Evolutionary conservation across 1,140 invertebrate species (phyloP), one percentile per base, ranked within the genome.

Genomic region (Adelges cooleyi): DNA sequence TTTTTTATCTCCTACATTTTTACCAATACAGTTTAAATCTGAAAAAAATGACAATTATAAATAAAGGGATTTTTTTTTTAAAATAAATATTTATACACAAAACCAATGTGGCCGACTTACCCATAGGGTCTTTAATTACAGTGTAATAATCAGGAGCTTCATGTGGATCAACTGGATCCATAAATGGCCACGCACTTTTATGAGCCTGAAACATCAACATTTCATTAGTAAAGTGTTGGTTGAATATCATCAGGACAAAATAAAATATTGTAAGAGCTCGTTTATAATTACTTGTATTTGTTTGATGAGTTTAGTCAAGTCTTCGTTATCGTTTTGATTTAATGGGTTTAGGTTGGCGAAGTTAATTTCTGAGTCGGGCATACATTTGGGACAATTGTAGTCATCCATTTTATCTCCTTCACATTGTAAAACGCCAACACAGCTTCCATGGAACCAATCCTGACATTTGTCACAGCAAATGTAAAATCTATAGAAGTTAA

Each of bases 391-490:
- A 80, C 95, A 99, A 67, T 95, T 84, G 72, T 98, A 99, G 71
- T 93, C 92, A 71, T 95, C 92, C 68, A 98, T 94, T 71, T 87
- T 87, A 72, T 95, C 91, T 6, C 92, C 93, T 75, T 97, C 93
- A 3, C 86, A 88, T 73, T 95, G 91, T 29, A 96, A 77, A 71
- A 98, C 93, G 11, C 94, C 95, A 9, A 99, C 94, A 76, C 96
- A 99, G 54, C 90, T 80, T 4, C 95, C 95, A 75, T 99, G 96
- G 77, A 98, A 98, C 96, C 96, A 99, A 76, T 97, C 93, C 75
- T 98, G 91, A 77, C 96, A 99, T 53, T 86, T 84, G 75, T 99
- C 95, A 77, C 96, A 99, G 71, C 92, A 95, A 71, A 99, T 97
- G 74, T 94, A 95, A 82, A 95, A 92, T 72, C 87, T 89, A 69